These are phyloP conservation scores for Drosophila auraria DNA, from an alignment of 1,140 invertebrate genomes.

Conservation along the genomic window DNA sequence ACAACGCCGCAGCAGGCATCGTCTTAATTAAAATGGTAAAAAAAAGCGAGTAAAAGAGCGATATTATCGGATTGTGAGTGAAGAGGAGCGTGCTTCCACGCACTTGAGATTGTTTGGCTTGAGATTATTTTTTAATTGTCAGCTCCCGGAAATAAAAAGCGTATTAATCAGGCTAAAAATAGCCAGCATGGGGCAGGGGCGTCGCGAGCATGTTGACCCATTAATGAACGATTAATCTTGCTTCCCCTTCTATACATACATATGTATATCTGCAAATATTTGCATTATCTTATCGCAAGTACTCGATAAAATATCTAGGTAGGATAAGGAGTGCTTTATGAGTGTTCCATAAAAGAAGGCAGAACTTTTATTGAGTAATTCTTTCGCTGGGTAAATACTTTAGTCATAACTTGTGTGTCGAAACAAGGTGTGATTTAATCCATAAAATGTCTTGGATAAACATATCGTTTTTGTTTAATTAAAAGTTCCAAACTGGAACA, in stretches of 20 bases:
- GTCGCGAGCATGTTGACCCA: slow-evolving; percentile 30
- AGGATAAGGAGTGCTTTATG: background rate
- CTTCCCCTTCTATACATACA: background rate
- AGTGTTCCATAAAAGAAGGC: background rate
- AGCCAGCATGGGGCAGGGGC: slow-evolving; percentile 26
- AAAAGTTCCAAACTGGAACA: background rate
- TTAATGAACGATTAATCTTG: slow-evolving; percentile 33
- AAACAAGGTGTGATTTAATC: slow-evolving; percentile 4
- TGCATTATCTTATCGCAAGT: slow-evolving; percentile 40
- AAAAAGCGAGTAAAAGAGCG: slow-evolving; percentile 7
- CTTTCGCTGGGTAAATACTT: slow-evolving; percentile 9
- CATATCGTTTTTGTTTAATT: background rate
- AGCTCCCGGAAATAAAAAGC: slow-evolving; percentile 41
- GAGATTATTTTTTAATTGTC: slow-evolving; percentile 46
- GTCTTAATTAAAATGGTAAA: slow-evolving; percentile 56
- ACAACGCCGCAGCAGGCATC: slow-evolving; percentile 46
- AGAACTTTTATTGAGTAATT: slow-evolving; percentile 8
- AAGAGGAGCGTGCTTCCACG: slow-evolving; percentile 42
- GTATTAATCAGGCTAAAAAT: slow-evolving; percentile 44
- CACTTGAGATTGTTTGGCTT: slow-evolving; percentile 33
- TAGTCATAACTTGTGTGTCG: background rate
- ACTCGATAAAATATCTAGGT: slow-evolving; percentile 15
- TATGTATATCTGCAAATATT: slow-evolving; percentile 29
- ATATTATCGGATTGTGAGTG: slow-evolving; percentile 52
- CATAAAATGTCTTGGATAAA: slow-evolving; percentile 5